phyloP scores from a whole-genome alignment of 2,113 vertebrate genomes.

The Sebastes fasciatus region DNA sequence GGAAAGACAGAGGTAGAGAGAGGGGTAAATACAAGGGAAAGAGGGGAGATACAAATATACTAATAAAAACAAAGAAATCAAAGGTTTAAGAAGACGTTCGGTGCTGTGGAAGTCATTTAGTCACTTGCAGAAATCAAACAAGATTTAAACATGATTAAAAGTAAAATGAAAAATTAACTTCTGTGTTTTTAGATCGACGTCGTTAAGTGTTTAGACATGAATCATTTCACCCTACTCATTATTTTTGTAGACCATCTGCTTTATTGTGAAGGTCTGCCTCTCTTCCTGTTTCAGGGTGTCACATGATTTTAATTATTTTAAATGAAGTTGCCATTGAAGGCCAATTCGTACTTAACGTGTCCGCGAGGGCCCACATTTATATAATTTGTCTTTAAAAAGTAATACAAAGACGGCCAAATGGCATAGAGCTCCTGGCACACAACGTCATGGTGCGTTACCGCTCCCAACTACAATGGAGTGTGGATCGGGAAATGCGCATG shows the following conservation, averaged over 20 bases:
- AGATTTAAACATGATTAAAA: slow-evolving; percentile 4
- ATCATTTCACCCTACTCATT: no score
- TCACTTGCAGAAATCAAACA: slow-evolving; percentile 40
- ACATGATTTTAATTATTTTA: background rate
- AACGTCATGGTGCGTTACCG: no score
- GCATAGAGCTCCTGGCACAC: no score
- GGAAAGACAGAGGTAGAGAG: slow-evolving; percentile 86
- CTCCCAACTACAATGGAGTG: no score
- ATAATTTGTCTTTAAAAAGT: no score
- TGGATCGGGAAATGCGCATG: no score
- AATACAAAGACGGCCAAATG: no score
- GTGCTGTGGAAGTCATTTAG: slow-evolving; percentile 75
- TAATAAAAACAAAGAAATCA: slow-evolving; percentile 75
- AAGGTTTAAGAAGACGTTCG: slow-evolving; percentile 66
- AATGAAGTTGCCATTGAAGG: background rate
- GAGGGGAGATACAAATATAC: slow-evolving; percentile 83
- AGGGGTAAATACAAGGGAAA: slow-evolving; percentile 85
- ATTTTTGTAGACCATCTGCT: background rate
- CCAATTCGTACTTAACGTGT: no score
- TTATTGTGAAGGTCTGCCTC: background rate
- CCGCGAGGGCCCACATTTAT: no score
- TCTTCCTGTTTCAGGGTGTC: background rate
- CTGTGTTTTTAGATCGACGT: background rate
- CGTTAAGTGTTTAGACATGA: no score
- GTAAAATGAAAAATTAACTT: background rate